Base-by-base conservation (phyloP, 2,888 invertebrate species). In the Drosophila leonis region DNA sequence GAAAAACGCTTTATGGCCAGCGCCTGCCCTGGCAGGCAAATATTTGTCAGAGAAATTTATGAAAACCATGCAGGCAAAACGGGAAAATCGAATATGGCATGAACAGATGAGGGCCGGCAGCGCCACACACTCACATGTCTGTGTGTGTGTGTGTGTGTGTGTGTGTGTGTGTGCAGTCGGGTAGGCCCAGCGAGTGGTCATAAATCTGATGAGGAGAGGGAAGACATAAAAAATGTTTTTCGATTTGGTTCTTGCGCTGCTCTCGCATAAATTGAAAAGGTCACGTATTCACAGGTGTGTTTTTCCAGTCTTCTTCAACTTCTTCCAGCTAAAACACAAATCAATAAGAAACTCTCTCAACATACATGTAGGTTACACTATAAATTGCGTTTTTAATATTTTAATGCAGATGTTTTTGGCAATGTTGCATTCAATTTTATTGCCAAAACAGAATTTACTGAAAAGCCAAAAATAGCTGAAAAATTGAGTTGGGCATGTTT, bases 231-330 rank as follows among this genome's bases (percentile, higher is more conserved):
- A 77, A 71, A 84, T 86, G 72, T 71, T 78, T n/a, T 83, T 81
- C 82, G 89, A 86, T 88, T 90, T 90, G 83, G 80, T 73, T 86
- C n/a, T n/a, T n/a, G n/a, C 72, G 75, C 65, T 72, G 71, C 78
- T n/a, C n/a, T 62, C 65, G 82, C 75, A 82, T 89, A 90, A 89
- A 84, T 88, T 81, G 76, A 71, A n/a, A 76, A 82, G 89, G 87
- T 89, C 87, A 90, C 90, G 87, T 89, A 72, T 83, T 70, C 61
- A 55, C 90, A 88, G 84, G 88, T 88, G 81, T 79, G 67, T 67
- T 29, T 48, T n/a, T 29, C 18, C 39, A 18, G 13, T 9, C 33
- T 18, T 29, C n/a, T 4, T n/a, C n/a, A n/a, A n/a, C 27, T 8
- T 8, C 41, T 24, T 12, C 37, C 18, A 5, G 18, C 41, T 41